phyloP scores from a whole-genome alignment of 23 tunicate genomes.

The Halocynthia roretzi region DNA sequence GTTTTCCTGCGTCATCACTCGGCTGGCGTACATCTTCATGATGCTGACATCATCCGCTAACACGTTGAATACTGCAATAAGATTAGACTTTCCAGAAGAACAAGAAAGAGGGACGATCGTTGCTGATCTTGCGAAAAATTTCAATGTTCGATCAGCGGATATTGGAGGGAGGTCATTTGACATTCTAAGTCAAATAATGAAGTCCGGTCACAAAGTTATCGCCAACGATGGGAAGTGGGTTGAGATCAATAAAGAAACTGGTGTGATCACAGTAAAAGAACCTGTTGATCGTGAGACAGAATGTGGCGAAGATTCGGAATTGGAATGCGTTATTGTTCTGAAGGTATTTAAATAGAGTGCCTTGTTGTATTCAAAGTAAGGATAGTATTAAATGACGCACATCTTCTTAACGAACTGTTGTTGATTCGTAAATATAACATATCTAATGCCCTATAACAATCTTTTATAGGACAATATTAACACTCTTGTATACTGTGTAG shows the following conservation, averaged over 20 bases:
- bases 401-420: neutral
- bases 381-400: neutral
- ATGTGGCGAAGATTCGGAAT: conserved; percentile 44
- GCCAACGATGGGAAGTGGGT: conserved; percentile 47
- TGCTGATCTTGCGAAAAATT: conserved; percentile 6
- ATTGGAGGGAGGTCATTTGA: conserved; percentile 21
- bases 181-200: conserved; percentile 32
- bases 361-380: neutral
- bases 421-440: too few relatives aligned
- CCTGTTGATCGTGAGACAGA: conserved; percentile 67
- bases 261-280: conserved; percentile 45
- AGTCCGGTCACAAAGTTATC: conserved; percentile 23
- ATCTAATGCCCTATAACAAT: too few relatives aligned
- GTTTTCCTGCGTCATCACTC: neutral
- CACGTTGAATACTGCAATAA: too few relatives aligned
- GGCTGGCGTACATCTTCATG: too few relatives aligned
- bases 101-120: conserved; percentile 24
- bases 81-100: conserved; percentile 25
- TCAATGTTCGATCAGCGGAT: neutral
- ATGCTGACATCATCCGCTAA: too few relatives aligned
- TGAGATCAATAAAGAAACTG: conserved; percentile 27
- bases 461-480: too few relatives aligned
- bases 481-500: too few relatives aligned
- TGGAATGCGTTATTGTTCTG: conserved; percentile 46
- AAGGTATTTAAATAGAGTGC: conserved; percentile 35